Percentiles rank a stretch among this genome's conserved stretches.
These are phyloP conservation scores for Sminthurides aquaticus DNA, from an alignment of 2,888 invertebrate species.

Conservation along the genomic window DNA sequence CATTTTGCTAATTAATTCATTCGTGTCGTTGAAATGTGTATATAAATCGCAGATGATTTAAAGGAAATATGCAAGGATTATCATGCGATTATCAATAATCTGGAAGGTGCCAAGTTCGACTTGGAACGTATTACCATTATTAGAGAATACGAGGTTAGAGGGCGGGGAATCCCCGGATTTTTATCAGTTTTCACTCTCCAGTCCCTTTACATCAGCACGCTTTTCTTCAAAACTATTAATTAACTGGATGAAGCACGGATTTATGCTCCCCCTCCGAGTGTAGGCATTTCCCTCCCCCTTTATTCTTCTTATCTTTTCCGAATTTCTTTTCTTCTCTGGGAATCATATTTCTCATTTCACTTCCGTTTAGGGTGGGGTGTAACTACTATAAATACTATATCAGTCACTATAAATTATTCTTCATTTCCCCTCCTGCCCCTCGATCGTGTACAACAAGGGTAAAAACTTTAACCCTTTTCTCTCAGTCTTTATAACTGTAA, in stretches of 20 bases:
- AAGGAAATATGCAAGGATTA: slow-evolving; percentile 59
- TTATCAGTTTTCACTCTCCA: too few species aligned
- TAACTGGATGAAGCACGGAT: neutral
- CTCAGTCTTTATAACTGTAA: too few species aligned
- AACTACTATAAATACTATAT: neutral
- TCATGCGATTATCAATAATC: slow-evolving; percentile 74
- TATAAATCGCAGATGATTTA: slow-evolving; percentile 30
- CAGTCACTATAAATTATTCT: neutral
- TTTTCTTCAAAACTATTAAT: neutral
- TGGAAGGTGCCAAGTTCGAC: slow-evolving; percentile 96
- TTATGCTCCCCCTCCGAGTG: neutral
- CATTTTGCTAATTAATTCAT: too few species aligned
- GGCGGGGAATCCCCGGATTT: too few species aligned
- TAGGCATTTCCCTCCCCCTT: too few species aligned
- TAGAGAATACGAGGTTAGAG: slow-evolving; percentile 92
- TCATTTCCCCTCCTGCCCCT: neutral
- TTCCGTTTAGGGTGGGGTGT: neutral
- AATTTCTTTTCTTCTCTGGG: too few species aligned
- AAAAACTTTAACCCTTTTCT: too few species aligned
- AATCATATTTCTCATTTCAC: too few species aligned
- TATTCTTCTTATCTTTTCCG: too few species aligned
- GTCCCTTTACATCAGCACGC: too few species aligned
- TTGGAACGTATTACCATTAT: slow-evolving; percentile 95
- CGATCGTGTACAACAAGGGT: too few species aligned
- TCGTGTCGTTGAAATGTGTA: too few species aligned